A percentile compares a stretch with the other conserved stretches of the same genome.
These are phyloP conservation scores for Stenopsyche tienmushanensis DNA, from an alignment of 1,140 invertebrate genomes.

Conservation along the genomic window DNA sequence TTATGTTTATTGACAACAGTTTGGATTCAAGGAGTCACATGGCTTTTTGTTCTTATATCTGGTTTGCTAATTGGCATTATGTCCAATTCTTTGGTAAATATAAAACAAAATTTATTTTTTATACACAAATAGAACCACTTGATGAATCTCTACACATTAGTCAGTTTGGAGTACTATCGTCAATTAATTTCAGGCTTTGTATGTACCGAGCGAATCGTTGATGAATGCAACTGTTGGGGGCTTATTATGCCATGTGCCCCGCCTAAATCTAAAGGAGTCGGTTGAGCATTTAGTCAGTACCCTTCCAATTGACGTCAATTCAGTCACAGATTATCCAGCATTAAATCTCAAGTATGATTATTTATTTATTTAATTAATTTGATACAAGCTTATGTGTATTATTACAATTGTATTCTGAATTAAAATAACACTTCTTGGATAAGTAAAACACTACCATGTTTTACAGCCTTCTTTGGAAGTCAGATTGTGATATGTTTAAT, in stretches of 20 bases:
- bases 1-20: conserved; percentile 46
- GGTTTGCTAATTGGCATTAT: conserved; percentile 4
- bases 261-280: conserved; percentile 25
- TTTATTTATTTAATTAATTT: background rate
- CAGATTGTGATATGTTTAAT: too few relatives aligned
- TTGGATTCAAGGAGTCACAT: conserved; percentile 54
- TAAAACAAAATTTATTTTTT: background rate
- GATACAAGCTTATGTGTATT: too few relatives aligned
- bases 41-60: conserved; percentile 46
- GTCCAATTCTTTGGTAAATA: conserved; percentile 11
- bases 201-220: conserved; percentile 21
- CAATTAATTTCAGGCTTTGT: background rate
- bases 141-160: too few relatives aligned
- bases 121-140: background rate
- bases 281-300: conserved; percentile 28
- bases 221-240: conserved; percentile 44
- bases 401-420: too few relatives aligned
- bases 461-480: too few relatives aligned
- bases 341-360: background rate
- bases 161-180: too few relatives aligned
- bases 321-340: background rate
- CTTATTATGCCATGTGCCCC: conserved; percentile 45
- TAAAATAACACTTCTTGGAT: too few relatives aligned
- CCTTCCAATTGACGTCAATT: conserved; percentile 2
- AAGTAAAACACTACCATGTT: too few relatives aligned